phyloP scores from a whole-genome alignment of 2,113 vertebrate genomes.

The Hymenochirus boettgeri region DNA sequence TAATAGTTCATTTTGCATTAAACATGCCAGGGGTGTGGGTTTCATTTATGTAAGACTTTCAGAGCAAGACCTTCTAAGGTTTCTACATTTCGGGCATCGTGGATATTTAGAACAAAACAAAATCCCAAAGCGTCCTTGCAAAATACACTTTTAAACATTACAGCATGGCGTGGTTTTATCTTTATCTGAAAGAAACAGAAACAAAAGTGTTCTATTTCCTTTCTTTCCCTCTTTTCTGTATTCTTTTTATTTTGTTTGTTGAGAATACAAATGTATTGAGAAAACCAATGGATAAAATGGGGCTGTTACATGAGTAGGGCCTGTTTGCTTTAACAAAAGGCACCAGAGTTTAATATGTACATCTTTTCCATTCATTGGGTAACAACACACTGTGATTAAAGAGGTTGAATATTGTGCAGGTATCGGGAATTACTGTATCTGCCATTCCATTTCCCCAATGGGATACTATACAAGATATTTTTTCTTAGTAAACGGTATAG shows the following conservation, averaged over 20 bases:
- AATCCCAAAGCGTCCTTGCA: slow-evolving; percentile 29
- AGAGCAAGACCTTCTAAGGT: slow-evolving; percentile 25
- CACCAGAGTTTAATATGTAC: not conserved
- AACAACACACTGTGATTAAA: no score
- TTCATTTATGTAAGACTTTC: slow-evolving; percentile 15
- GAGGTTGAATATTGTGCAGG: no score
- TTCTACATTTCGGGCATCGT: slow-evolving; percentile 27
- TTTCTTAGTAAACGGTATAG: no score
- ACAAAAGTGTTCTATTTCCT: slow-evolving; percentile 27
- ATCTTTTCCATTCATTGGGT: no score
- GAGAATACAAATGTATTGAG: slow-evolving; percentile 3
- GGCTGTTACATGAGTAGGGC: slow-evolving; percentile 14
- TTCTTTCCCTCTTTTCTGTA: slow-evolving; percentile 7
- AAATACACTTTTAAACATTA: slow-evolving; percentile 29
- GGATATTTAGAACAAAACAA: slow-evolving; percentile 29
- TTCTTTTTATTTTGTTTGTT: not conserved
- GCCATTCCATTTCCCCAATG: no score
- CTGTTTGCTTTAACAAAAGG: slow-evolving; percentile 2
- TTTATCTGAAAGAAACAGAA: not conserved
- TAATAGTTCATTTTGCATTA: slow-evolving; percentile 35
- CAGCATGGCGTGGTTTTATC: slow-evolving; percentile 20
- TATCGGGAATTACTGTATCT: no score
- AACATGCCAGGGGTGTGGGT: slow-evolving; percentile 29
- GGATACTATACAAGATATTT: no score
- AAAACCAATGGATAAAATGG: not conserved